Evolutionary conservation across 2,888 invertebrate genomes (phyloP).

Genomic region (Nebria salina): DNA sequence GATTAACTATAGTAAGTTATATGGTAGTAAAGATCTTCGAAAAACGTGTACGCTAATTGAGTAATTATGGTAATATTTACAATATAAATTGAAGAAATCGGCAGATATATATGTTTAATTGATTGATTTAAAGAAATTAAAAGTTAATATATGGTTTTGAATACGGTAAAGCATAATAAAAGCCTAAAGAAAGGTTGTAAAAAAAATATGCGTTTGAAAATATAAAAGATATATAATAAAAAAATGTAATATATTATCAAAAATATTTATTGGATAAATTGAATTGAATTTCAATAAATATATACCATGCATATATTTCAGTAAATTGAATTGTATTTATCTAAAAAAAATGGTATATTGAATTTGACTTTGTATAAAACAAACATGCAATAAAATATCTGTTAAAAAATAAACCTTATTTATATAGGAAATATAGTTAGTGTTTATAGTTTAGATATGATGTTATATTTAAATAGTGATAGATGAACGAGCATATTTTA

Average conservation of each 20-base stretch:
- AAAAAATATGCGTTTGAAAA: not conserved
- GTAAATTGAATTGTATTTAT: not conserved
- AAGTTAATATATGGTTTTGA: not conserved
- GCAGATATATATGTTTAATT: no score
- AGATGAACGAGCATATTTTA: not conserved
- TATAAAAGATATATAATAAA: not conserved
- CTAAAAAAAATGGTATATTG: not conserved
- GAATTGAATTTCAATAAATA: not conserved
- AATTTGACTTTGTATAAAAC: not conserved
- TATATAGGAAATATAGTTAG: not conserved
- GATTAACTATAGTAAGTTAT: no score
- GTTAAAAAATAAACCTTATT: not conserved
- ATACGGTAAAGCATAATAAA: not conserved
- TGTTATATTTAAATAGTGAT: not conserved
- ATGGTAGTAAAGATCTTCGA: no score
- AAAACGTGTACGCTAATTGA: no score
- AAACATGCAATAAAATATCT: not conserved
- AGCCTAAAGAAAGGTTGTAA: not conserved
- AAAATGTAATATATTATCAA: not conserved
- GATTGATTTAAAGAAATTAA: no score
- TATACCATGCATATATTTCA: not conserved
- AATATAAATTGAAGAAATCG: no score
- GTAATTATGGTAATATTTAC: no score
- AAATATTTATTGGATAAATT: not conserved
- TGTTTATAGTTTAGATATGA: not conserved